Conservation (phyloP, 2,113 vertebrate species). For the Manacus vitellinus region DNA sequence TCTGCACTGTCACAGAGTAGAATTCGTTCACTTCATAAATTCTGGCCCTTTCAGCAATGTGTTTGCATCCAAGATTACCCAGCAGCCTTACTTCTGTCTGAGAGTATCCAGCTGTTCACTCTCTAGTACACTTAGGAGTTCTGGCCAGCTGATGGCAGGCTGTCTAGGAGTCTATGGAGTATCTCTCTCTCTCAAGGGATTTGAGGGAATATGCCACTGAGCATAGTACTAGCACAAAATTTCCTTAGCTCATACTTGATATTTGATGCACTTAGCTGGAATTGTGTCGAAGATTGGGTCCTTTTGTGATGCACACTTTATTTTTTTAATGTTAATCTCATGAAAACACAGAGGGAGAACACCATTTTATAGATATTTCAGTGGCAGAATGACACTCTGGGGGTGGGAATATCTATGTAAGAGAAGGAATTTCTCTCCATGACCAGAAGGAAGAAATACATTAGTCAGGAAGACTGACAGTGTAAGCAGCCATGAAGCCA, state of each 20-base stretch:
- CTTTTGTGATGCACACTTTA: background rate
- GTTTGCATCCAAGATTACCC: background rate
- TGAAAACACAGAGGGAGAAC: background rate
- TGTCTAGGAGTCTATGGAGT: background rate
- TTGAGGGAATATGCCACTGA: background rate
- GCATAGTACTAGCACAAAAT: background rate
- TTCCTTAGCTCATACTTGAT: background rate
- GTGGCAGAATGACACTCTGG: background rate
- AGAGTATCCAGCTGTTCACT: conserved; percentile 19
- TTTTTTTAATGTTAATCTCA: background rate
- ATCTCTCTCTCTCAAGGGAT: background rate
- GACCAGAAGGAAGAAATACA: background rate
- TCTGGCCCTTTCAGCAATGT: background rate
- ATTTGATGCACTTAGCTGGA: background rate
- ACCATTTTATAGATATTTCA: background rate
- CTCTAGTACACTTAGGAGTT: background rate
- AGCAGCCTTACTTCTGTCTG: background rate
- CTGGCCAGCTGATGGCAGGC: background rate
- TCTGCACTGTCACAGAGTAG: background rate
- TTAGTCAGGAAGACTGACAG: background rate
- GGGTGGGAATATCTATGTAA: background rate
- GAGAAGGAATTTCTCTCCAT: background rate
- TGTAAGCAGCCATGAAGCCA: background rate
- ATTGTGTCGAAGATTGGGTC: background rate
- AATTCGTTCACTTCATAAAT: conserved; percentile 36